Evolutionary conservation across 2,797 vertebrate genomes (phyloP).

Genomic region (Leptoclinus maculatus): DNA sequence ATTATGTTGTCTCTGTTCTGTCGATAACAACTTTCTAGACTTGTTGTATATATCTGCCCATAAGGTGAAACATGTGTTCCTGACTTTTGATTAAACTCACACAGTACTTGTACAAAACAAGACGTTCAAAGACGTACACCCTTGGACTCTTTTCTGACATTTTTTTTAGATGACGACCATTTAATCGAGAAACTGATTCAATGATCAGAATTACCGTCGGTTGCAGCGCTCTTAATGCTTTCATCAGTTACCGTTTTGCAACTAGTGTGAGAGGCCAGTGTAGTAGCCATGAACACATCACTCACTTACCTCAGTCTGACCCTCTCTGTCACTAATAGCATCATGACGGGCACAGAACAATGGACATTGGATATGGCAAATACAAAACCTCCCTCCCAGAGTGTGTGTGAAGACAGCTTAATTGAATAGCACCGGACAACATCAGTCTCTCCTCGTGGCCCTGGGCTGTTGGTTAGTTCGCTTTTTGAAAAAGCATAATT

Average conservation of each 20-base stretch:
- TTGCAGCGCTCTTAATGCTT: background rate
- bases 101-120: background rate
- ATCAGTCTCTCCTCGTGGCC: background rate
- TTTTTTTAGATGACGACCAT: too few relatives aligned
- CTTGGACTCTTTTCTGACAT: background rate
- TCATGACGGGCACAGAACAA: slow-evolving; percentile 5
- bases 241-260: background rate
- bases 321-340: background rate
- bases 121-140: background rate
- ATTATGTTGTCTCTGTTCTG: background rate
- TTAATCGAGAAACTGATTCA: background rate
- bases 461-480: background rate
- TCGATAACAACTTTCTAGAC: background rate
- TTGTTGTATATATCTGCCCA: background rate
- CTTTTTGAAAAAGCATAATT: slow-evolving; percentile 24
- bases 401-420: background rate
- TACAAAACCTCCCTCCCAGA: too few relatives aligned
- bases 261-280: background rate
- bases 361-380: background rate
- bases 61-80: background rate
- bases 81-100: background rate
- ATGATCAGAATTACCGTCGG: background rate
- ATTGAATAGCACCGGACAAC: background rate
- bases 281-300: background rate
- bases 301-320: background rate